Conservation (phyloP, 2,113 vertebrate species). For the Tamias sibiricus region DNA sequence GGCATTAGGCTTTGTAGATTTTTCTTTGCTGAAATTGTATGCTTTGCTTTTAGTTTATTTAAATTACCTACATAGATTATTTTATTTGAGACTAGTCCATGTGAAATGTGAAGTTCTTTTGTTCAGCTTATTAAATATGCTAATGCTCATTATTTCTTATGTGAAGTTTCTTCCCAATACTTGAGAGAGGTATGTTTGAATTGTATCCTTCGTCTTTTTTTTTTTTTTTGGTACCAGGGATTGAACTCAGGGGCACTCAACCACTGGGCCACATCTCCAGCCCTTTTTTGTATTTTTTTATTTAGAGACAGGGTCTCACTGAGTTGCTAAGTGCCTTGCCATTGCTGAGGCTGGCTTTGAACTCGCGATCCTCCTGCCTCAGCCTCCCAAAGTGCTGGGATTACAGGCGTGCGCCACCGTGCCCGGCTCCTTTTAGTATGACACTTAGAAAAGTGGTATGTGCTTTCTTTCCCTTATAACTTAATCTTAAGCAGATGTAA, state of each 20-base stretch:
- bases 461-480: not conserved
- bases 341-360: too few relatives aligned
- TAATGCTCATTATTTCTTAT: constrained; percentile 24
- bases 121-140: not conserved
- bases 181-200: not conserved
- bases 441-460: not conserved
- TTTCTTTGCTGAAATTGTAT: not conserved
- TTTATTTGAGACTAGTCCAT: constrained; percentile 1
- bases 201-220: not conserved
- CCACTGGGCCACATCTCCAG: too few relatives aligned
- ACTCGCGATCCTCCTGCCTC: too few relatives aligned
- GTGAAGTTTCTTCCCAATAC: not conserved
- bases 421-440: too few relatives aligned
- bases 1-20: not conserved
- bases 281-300: too few relatives aligned
- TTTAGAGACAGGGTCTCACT: too few relatives aligned
- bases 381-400: too few relatives aligned
- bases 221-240: too few relatives aligned
- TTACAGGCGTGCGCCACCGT: too few relatives aligned
- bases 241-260: too few relatives aligned
- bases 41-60: constrained; percentile 17
- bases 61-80: not conserved
- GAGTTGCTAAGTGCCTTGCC: too few relatives aligned
- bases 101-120: constrained; percentile 30
- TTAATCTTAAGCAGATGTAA: constrained; percentile 44